These are phyloP conservation scores for Ochotona princeps DNA, from an alignment of 2,113 vertebrate genomes.

Conservation along the genomic window DNA sequence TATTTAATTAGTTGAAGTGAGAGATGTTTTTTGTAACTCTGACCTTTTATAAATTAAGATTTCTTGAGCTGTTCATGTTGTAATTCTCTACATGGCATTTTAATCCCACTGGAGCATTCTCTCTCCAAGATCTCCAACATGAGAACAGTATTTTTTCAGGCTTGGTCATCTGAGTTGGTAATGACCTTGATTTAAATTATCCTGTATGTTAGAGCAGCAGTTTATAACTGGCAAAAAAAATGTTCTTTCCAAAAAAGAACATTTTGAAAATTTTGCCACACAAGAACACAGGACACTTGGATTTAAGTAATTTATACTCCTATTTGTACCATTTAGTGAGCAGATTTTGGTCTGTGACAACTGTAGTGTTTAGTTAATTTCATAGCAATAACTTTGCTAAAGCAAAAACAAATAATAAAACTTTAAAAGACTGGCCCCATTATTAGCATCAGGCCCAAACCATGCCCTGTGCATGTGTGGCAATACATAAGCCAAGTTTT, in stretches of 20 bases:
- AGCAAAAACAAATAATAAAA: conserved; percentile 18
- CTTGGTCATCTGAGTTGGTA: conserved; percentile 72
- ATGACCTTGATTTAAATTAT: conserved; percentile 78
- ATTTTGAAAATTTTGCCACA: conserved; percentile 20
- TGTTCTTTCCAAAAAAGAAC: conserved; percentile 55
- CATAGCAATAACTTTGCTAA: conserved; percentile 17
- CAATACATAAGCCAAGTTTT: neutral
- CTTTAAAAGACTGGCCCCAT: neutral
- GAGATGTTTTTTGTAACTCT: conserved; percentile 78
- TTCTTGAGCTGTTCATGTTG: conserved; percentile 75
- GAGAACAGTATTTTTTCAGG: conserved; percentile 72
- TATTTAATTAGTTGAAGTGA: conserved; percentile 82
- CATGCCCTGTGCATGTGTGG: neutral
- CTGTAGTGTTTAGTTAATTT: neutral
- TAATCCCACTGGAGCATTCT: conserved; percentile 69
- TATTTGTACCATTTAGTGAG: neutral
- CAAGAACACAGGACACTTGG: conserved; percentile 10
- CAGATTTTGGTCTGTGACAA: neutral
- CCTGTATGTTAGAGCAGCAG: conserved; percentile 47
- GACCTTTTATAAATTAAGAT: conserved; percentile 83
- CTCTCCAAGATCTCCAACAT: conserved; percentile 69
- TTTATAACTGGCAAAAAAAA: conserved; percentile 56
- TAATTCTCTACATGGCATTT: conserved; percentile 75
- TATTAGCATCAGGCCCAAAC: neutral
- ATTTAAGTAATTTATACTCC: conserved; percentile 15